Conservation (phyloP, 2,888 invertebrate species). For the Falcaria lacertinaria region DNA sequence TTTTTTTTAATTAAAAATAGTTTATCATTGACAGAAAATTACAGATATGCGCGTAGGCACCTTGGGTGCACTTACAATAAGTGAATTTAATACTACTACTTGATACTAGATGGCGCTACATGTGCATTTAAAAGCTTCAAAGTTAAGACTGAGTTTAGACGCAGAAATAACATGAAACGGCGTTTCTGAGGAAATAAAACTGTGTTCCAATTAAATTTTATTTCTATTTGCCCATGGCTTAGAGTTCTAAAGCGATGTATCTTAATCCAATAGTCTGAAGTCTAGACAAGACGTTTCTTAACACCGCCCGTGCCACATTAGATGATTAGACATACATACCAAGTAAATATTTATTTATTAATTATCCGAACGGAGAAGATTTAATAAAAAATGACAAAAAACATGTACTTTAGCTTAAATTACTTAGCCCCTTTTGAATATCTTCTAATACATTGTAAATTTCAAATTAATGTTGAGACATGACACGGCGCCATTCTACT, state of each 20-base stretch:
- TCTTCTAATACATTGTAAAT: too few relatives aligned
- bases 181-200: background rate
- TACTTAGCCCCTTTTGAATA: too few relatives aligned
- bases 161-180: too few relatives aligned
- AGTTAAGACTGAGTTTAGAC: too few relatives aligned
- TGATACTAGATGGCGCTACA: constrained; percentile 28
- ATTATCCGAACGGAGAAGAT: too few relatives aligned
- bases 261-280: constrained; percentile 34
- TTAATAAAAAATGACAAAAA: too few relatives aligned
- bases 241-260: constrained; percentile 18
- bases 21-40: too few relatives aligned
- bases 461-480: too few relatives aligned
- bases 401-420: too few relatives aligned
- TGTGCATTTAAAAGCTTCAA: constrained; percentile 11
- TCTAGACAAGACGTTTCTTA: constrained; percentile 22
- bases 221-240: constrained; percentile 11
- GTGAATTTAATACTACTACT: constrained; percentile 27
- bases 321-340: background rate
- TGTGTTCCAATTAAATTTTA: constrained; percentile 5
- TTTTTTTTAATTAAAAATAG: too few relatives aligned
- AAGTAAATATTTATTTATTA: background rate
- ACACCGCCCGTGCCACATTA: background rate
- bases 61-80: too few relatives aligned
- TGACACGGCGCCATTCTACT: too few relatives aligned
- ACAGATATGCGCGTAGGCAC: constrained; percentile 1